A percentile compares a stretch with the other conserved stretches of the same genome.
phyloP scores from a whole-genome alignment of 2,113 vertebrate species.

The Rhinolophus ferrumequinum region DNA sequence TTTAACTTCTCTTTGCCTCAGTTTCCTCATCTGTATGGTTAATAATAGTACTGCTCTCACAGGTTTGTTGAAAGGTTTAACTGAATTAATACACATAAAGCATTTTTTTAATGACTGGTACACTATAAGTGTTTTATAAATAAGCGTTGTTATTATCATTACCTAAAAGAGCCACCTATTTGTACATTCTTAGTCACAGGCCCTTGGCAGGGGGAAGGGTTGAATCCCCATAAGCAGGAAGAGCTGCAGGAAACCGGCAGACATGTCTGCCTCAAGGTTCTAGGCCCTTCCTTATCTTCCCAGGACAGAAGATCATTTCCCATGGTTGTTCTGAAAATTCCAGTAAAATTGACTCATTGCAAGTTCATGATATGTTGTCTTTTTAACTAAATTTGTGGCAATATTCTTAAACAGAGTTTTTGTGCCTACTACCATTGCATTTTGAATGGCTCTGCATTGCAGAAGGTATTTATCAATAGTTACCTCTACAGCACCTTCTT shows the following conservation, averaged over 20 bases:
- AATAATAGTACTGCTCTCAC: neutral
- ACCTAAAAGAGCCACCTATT: neutral
- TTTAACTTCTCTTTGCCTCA: neutral
- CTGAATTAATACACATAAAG: neutral
- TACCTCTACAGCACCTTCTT: neutral
- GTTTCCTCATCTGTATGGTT: neutral
- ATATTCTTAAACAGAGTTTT: constrained; percentile 4
- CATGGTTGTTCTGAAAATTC: neutral
- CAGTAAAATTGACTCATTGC: neutral
- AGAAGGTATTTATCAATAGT: neutral
- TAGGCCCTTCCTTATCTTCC: neutral
- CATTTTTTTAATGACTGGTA: neutral
- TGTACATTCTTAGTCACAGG: neutral
- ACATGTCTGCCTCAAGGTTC: neutral
- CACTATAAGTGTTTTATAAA: neutral
- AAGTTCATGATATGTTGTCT: neutral
- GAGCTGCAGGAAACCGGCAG: neutral
- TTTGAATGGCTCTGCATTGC: neutral
- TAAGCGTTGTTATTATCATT: neutral
- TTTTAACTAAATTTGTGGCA: neutral
- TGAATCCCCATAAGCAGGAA: neutral
- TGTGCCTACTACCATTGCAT: neutral
- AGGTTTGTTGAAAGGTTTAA: constrained; percentile 6
- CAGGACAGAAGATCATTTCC: neutral
- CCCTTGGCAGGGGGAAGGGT: neutral